Evolutionary conservation across 2,888 invertebrate species (phyloP), one percentile per base, ranked within the genome.

Genomic region (Ichneumoninae sp.): DNA sequence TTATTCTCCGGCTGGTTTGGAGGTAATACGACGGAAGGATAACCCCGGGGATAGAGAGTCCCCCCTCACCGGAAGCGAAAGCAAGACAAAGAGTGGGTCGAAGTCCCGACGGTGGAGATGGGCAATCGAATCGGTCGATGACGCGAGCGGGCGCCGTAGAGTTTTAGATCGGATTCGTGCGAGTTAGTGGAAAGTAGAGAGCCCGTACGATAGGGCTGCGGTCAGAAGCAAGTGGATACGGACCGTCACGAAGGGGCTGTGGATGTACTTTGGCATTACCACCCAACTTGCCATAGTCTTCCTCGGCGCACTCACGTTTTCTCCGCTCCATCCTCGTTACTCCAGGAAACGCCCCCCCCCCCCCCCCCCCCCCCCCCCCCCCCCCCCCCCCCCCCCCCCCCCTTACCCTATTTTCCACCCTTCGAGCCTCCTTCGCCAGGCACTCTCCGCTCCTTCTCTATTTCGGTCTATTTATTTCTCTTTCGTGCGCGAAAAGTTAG

Each of bases 141-240:
- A 52, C 65, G 76, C 22, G 52, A 76, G 54, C 76, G 50, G 66
- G 40, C 70, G 44, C 44, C 68, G 30, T 52, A 4, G 60, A 81
- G 69, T 71, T 77, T 81, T 40, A 69, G 74, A 57, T 76, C 75
- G 47, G 73, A 83, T 81, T 83, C 70, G 76, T 66, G 68, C 74
- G 68, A 85, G 83, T 83, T 83, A 77, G 81, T 30, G 69, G 69
- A 83, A 83, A 83, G 81, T 81, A 57, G 52, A 74, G 76, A 81
- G 83, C 75, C 44, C 36, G 16, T 54, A 44, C 66, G 40, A 47
- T 30, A 2, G 33, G 70, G 70, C 74, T 81, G 85, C 71, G 87
- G 86, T 87, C 86, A 81, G 83, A 78, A 69, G 68, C 22, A 75
- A 79, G 79, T 81, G 70, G 79, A 83, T 80, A 74, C 76, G 75